Conservation (phyloP, 2,888 invertebrate genomes). For the Bombylius discolor region DNA sequence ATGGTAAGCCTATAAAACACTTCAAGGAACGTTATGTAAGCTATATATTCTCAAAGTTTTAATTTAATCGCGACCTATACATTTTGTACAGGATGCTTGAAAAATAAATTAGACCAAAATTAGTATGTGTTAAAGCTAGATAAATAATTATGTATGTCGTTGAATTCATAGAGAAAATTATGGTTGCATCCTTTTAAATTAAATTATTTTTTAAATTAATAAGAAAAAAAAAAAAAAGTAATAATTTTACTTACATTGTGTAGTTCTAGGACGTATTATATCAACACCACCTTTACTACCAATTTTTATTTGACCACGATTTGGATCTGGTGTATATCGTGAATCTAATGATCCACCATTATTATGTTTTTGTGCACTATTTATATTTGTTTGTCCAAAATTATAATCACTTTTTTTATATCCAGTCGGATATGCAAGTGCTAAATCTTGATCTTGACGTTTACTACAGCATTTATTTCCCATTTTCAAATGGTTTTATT, state of each 20-base stretch:
- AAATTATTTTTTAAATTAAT: no score
- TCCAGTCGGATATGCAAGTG: conserved; percentile 33
- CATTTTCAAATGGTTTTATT: conserved; percentile 38
- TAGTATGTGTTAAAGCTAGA: no score
- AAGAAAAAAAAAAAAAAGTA: no score
- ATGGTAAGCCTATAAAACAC: no score
- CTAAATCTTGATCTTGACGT: conserved; percentile 55
- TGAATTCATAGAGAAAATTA: no score
- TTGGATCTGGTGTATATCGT: conserved; percentile 68
- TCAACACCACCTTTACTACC: conserved; percentile 54
- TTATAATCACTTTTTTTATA: conserved; percentile 36
- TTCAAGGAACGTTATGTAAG: no score
- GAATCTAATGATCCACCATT: conserved; percentile 41
- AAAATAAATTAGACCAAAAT: no score
- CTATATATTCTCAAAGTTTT: no score
- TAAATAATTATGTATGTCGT: no score
- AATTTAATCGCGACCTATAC: no score
- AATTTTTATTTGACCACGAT: conserved; percentile 45
- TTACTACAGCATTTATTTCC: conserved; percentile 82
- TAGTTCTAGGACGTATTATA: conserved; percentile 59
- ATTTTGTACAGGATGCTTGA: no score
- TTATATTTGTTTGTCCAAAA: conserved; percentile 34
- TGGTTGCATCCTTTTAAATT: no score
- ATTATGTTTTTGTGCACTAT: conserved; percentile 35
- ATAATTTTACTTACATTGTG: conserved; percentile 42